Percentiles rank a stretch among this genome's conserved stretches.
Conservation (phyloP, 2,888 invertebrate species). For the Anagyrus pseudococci region DNA sequence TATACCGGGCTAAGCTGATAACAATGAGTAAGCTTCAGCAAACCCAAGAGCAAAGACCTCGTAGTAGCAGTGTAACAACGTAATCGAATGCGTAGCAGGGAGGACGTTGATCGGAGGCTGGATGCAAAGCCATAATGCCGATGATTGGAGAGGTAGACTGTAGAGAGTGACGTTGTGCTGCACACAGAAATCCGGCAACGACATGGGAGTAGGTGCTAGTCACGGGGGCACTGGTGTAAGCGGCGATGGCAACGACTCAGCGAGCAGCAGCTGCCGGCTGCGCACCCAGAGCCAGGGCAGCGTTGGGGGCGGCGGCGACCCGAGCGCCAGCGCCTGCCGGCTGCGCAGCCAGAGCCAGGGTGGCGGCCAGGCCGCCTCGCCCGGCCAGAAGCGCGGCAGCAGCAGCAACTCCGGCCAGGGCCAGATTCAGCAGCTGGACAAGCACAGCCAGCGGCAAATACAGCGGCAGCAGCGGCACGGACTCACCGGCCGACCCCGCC, state of each 20-base stretch:
- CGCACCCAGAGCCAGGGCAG: conserved; percentile 55
- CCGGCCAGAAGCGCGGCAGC: conserved; percentile 46
- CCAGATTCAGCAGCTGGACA: conserved; percentile 48
- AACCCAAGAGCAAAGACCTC: too few relatives aligned
- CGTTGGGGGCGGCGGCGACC: conserved; percentile 56
- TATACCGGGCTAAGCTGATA: too few relatives aligned
- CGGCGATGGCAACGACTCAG: conserved; percentile 53
- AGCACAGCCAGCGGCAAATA: conserved; percentile 39
- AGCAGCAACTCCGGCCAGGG: conserved; percentile 50
- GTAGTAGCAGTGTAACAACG: too few relatives aligned
- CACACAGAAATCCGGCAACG: conserved; percentile 41
- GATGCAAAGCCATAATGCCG: too few relatives aligned
- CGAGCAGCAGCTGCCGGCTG: conserved; percentile 53
- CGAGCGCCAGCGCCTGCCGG: conserved; percentile 51
- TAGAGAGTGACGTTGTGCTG: too few relatives aligned
- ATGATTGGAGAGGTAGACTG: too few relatives aligned
- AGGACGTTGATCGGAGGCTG: too few relatives aligned
- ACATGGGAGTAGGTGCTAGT: conserved; percentile 60
- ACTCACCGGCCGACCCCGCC: conserved; percentile 64
- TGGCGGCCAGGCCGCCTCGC: conserved; percentile 48
- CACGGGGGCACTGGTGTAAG: conserved; percentile 53
- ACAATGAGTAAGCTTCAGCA: too few relatives aligned
- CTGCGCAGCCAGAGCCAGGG: conserved; percentile 56
- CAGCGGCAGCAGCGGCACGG: conserved; percentile 60
- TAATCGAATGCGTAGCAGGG: too few relatives aligned